Evolutionary conservation across 1,140 invertebrate species (phyloP), one percentile per base, ranked within the genome.

Genomic region (Pseudobourletiella spinata): DNA sequence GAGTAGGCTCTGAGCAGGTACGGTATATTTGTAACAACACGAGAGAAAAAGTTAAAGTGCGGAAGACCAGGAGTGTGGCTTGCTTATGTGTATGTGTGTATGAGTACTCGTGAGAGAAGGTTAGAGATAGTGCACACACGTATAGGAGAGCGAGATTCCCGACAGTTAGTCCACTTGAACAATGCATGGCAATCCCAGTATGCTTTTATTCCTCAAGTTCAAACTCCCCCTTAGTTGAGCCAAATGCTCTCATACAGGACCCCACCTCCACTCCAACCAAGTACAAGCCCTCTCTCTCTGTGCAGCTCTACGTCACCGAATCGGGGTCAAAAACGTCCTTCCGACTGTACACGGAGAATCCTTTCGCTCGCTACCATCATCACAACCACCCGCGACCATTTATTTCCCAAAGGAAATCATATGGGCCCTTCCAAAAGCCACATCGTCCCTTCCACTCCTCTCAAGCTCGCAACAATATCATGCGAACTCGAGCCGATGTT

Each of bases 151-250:
- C 43, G 56, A 57, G 22, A 44, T 57, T 57, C 46, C 56, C 56
- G 56, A 44, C 56, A 57, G 56, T 57, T 57, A 57, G 43, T 44
- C 43, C 16, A 57, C 56, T 57, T 42, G 32, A 42, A 25, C 48
- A 51, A 51, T 26, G 24, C 32, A 39, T 39, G 32, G 32, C 48
- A 46, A n/a, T 59, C 32, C 28, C 43, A 28, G n/a, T n/a, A 26
- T 59, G 16, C 29, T 29, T 50, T 30, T 55, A 55, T 32, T 32
- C 30, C 32, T 60, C 48, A 52, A 60, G 58, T 60, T 60, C 18
- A 60, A 60, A n/a, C n/a, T n/a, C 58, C 58, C 58, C 58, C 58
- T 60, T 46, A 50, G 58, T 35, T 60, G 58, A 16, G 24, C 8
- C 32, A 59, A 59, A 59, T 59, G 29, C 26, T 59, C 44, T 48